phyloP scores from a whole-genome alignment of 2,113 vertebrate species.

The Arvicanthis niloticus region DNA sequence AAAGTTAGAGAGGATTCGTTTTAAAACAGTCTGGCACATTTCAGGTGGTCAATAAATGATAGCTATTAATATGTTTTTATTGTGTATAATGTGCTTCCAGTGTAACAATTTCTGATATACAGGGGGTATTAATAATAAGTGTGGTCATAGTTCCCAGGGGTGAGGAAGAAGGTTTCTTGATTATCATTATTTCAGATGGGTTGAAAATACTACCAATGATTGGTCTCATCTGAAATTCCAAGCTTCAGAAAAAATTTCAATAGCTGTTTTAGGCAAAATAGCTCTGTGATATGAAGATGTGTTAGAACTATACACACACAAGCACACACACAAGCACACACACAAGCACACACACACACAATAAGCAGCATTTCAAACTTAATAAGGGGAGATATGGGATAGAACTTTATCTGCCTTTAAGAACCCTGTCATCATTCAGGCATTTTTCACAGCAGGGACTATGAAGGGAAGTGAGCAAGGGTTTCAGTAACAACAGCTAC shows the following conservation, averaged over 20 bases:
- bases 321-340: neutral
- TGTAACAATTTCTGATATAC: neutral
- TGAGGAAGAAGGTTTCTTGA: neutral
- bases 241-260: neutral
- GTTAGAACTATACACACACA: neutral
- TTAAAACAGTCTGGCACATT: neutral
- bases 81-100: neutral
- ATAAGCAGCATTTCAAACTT: neutral
- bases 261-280: conserved; percentile 5
- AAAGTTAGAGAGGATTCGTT: neutral
- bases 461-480: neutral
- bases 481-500: neutral
- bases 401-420: neutral
- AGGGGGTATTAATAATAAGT: neutral
- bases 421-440: neutral
- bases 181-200: neutral
- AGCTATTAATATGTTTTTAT: conserved; percentile 45
- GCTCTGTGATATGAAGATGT: neutral
- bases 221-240: neutral
- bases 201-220: neutral
- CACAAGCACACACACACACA: neutral
- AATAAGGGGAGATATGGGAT: neutral
- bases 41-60: neutral
- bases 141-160: neutral
- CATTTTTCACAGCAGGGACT: neutral